These are phyloP conservation scores for Philaenus spumarius DNA, from an alignment of 1,140 invertebrate genomes.

Conservation along the genomic window DNA sequence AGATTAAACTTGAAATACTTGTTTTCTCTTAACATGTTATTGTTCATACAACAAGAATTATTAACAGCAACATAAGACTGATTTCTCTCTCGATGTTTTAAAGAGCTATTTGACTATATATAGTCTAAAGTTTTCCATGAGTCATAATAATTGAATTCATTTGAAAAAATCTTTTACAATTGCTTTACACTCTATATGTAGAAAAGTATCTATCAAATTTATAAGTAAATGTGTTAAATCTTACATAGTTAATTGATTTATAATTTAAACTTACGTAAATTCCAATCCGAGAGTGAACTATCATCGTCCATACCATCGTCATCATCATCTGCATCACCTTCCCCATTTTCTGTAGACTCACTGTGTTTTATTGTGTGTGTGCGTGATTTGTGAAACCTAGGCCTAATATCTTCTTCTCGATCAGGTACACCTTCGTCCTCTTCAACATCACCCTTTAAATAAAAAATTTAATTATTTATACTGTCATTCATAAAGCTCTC, in stretches of 20 bases:
- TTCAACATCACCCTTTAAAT: conserved; percentile 57
- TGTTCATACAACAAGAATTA: no score
- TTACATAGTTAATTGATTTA: background rate
- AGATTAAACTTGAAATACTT: no score
- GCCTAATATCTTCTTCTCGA: conserved; percentile 94
- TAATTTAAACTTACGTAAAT: conserved; percentile 55
- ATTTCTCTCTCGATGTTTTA: no score
- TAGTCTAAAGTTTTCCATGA: no score
- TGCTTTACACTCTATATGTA: background rate
- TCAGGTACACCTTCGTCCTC: conserved; percentile 98
- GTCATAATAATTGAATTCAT: no score
- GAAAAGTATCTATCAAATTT: background rate
- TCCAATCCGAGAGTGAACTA: conserved; percentile 92
- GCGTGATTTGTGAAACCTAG: conserved; percentile 91
- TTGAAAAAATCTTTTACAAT: background rate
- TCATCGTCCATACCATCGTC: conserved; percentile 86
- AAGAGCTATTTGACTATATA: no score
- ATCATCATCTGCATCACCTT: conserved; percentile 68
- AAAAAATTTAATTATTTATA: no score
- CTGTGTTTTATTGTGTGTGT: conserved; percentile 56
- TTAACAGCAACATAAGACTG: no score
- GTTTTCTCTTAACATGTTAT: no score
- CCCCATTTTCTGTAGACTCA: conserved; percentile 47
- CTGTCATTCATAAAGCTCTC: no score
- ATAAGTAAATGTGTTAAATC: background rate